Percentiles rank a stretch among this genome's conserved stretches.
phyloP scores from a whole-genome alignment of 2,888 invertebrate genomes.

The Orthosia cruda region DNA sequence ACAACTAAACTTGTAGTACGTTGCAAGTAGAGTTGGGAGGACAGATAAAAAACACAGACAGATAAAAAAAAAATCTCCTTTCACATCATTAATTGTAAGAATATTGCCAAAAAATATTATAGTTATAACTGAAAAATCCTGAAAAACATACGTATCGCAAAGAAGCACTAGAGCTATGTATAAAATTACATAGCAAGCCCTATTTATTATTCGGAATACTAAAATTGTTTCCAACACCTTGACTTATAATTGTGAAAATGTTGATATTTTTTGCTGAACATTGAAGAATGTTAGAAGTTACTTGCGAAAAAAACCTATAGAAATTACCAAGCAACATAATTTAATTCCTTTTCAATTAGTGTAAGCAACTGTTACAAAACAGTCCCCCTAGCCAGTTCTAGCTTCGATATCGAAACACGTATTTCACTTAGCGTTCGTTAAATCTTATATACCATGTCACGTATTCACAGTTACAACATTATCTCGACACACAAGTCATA shows the following conservation, averaged over 20 bases:
- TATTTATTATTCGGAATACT: background rate
- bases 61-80: no score
- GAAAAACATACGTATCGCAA: background rate
- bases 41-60: no score
- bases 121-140: background rate
- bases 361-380: slow-evolving; percentile 7
- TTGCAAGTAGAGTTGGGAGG: no score
- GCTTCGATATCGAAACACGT: slow-evolving; percentile 37
- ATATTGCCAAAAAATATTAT: no score
- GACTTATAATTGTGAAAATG: no score
- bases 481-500: slow-evolving; percentile 37
- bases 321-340: background rate
- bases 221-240: no score
- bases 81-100: no score
- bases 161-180: background rate
- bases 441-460: slow-evolving; percentile 33
- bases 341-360: slow-evolving; percentile 4
- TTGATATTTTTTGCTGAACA: no score
- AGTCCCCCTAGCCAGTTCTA: slow-evolving; percentile 8
- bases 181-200: no score
- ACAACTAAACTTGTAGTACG: no score
- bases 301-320: background rate
- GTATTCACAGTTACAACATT: slow-evolving; percentile 43
- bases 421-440: slow-evolving; percentile 48
- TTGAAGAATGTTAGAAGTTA: background rate